Conservation (phyloP, 2,888 invertebrate species). For the Sipunculus nudus region DNA sequence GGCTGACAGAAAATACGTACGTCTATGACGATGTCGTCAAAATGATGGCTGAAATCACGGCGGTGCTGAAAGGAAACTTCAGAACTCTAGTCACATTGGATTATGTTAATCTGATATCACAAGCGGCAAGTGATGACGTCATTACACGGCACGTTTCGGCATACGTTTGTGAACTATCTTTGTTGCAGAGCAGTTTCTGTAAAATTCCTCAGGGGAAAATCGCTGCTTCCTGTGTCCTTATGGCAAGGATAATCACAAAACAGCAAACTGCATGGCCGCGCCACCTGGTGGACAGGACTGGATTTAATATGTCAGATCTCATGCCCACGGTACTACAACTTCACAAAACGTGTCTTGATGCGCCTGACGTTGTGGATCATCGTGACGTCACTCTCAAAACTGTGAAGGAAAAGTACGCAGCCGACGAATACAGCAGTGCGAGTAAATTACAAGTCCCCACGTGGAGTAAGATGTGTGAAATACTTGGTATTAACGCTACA, state of each 20-base stretch:
- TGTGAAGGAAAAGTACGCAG: conserved; percentile 58
- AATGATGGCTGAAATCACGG: conserved; percentile 64
- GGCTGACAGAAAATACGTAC: conserved; percentile 65
- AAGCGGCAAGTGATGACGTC: conserved; percentile 41
- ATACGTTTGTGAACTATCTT: conserved; percentile 59
- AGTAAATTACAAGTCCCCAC: too few relatives aligned
- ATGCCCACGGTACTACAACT: conserved; percentile 54
- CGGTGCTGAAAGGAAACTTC: conserved; percentile 56
- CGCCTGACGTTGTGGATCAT: conserved; percentile 58
- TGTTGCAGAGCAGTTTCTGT: conserved; percentile 60
- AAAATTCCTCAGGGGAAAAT: conserved; percentile 56
- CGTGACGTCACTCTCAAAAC: conserved; percentile 57
- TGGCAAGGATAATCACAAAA: too few relatives aligned
- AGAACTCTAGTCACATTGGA: too few relatives aligned
- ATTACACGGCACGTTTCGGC: conserved; percentile 49
- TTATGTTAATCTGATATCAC: conserved; percentile 52
- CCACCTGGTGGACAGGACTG: conserved; percentile 52
- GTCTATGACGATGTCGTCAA: conserved; percentile 64
- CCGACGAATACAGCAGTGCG: conserved; percentile 51
- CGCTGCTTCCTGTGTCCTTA: conserved; percentile 56
- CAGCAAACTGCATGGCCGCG: conserved; percentile 60
- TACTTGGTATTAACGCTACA: too few relatives aligned
- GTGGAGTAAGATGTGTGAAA: too few relatives aligned
- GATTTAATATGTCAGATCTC: conserved; percentile 53
- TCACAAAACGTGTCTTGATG: conserved; percentile 60